These are phyloP conservation scores for Sinocyclocheilus anshuiensis DNA, from an alignment of 2,113 vertebrate genomes.

Conservation along the genomic window DNA sequence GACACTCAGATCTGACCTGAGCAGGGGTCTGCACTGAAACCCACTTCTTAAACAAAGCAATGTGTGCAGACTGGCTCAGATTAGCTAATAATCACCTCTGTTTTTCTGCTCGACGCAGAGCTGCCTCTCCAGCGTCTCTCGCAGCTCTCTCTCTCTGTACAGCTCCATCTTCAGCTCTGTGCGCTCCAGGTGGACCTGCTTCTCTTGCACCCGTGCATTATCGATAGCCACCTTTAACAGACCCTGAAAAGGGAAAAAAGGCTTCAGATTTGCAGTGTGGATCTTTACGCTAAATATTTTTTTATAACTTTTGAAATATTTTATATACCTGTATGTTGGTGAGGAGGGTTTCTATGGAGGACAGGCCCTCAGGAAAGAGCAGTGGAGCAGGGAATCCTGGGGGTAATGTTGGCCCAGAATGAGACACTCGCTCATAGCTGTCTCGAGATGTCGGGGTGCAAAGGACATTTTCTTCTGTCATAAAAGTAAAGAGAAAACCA, in stretches of 20 bases:
- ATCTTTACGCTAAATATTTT: neutral
- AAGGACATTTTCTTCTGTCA: conserved; percentile 88
- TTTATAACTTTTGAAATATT: neutral
- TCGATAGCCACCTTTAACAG: conserved; percentile 98
- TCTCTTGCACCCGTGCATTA: conserved; percentile 96
- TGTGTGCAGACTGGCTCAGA: neutral
- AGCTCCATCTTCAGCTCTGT: conserved; percentile 99
- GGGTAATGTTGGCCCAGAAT: conserved; percentile 89
- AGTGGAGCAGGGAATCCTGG: conserved; percentile 93
- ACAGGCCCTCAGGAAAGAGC: conserved; percentile 97
- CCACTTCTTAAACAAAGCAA: neutral
- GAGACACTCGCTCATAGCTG: conserved; percentile 90
- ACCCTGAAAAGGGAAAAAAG: conserved; percentile 79
- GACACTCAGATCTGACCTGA: neutral
- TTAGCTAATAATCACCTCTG: conserved; percentile 80
- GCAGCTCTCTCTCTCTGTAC: conserved; percentile 92
- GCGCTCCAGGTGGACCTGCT: conserved; percentile 97
- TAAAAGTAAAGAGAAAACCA: neutral
- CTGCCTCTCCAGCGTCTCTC: conserved; percentile 96
- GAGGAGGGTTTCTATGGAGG: conserved; percentile 98
- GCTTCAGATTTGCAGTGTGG: neutral
- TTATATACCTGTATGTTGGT: conserved; percentile 97
- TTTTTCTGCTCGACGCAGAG: conserved; percentile 97
- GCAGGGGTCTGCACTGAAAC: neutral
- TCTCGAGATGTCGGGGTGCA: conserved; percentile 89